Evolutionary conservation across 1,140 invertebrate species (phyloP), one percentile per base, ranked within the genome.

Genomic region (Stegodyphus mimosarum): DNA sequence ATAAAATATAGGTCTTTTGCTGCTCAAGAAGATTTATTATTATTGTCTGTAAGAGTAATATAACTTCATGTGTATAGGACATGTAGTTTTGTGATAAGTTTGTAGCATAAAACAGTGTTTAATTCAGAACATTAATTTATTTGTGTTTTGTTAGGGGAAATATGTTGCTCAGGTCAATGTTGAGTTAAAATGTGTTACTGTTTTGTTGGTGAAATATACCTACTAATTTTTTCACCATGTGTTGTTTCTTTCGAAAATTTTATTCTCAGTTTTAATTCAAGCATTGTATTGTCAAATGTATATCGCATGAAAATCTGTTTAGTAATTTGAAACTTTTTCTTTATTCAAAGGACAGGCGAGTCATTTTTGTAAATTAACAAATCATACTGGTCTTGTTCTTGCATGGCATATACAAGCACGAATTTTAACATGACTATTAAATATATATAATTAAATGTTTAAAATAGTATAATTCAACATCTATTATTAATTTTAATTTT

Each of bases 21-120:
- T 66, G 75, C 75, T 77, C 75, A 77, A 77, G 7, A 66, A 63
- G n/a, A 77, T 77, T 77, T 67, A 66, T 50, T 77, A 77, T 66
- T 33, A 33, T 33, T 33, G 3, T 33, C 33, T 33, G 33, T 33
- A 33, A 33, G 33, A 33, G 33, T 33, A 33, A 33, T 33, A 33
- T 33, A 33, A 33, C 33, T 60, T 60, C 55, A 15, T 60, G 55
- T 60, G 55, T 33, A 33, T 33, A 33, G 33, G 33, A 9, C 55
- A 11, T 60, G 55, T 15, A 60, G 55, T 60, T 60, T 11, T 60
- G 9, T 60, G 55, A 11, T 60, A 60, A 15, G 9, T 60, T 60
- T 60, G 9, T 60, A 15, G 15, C 15, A 60, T 15, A 60, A 15
- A 11, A 60, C 55, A 60, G 15, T 60, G 15, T 15, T 11, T 60